A percentile compares a stretch with the other conserved stretches of the same genome.
phyloP scores from a whole-genome alignment of 2,797 vertebrate genomes.

The Furcifer pardalis region DNA sequence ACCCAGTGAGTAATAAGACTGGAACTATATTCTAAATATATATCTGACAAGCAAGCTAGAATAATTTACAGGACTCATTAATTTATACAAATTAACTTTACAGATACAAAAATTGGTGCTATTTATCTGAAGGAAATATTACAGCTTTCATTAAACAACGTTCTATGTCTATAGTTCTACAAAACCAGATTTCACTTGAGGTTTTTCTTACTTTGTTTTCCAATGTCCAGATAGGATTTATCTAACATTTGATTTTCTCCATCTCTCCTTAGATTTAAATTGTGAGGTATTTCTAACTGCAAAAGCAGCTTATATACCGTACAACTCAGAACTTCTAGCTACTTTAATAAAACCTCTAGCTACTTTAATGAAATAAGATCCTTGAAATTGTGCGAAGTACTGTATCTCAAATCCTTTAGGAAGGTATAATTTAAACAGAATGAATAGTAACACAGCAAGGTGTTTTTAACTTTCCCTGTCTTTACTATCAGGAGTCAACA shows the following conservation, averaged over 20 bases:
- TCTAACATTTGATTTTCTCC: not conserved
- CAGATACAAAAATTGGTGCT: not conserved
- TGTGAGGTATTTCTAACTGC: not conserved
- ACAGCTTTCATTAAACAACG: not conserved
- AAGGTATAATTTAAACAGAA: not conserved
- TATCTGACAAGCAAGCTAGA: not conserved
- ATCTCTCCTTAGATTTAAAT: not conserved
- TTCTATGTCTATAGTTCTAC: not conserved
- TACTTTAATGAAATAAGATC: constrained; percentile 48
- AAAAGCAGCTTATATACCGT: not conserved
- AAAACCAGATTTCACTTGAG: not conserved
- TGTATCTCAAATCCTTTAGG: constrained; percentile 9
- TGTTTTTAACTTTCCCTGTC: not conserved
- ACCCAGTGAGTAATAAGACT: not conserved
- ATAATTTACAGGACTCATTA: not conserved
- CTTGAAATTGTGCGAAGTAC: constrained; percentile 31
- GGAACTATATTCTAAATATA: not conserved
- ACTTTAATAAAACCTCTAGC: constrained; percentile 45
- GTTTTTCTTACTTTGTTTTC: not conserved
- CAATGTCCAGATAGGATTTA: not conserved
- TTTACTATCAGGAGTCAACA: not conserved
- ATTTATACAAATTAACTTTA: constrained; percentile 4
- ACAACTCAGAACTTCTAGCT: constrained; percentile 19
- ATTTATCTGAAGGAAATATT: not conserved
- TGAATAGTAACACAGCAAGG: not conserved